Evolutionary conservation across 2,797 vertebrate species (phyloP), one percentile per base, ranked within the genome.

Genomic region (Columba guinea): DNA sequence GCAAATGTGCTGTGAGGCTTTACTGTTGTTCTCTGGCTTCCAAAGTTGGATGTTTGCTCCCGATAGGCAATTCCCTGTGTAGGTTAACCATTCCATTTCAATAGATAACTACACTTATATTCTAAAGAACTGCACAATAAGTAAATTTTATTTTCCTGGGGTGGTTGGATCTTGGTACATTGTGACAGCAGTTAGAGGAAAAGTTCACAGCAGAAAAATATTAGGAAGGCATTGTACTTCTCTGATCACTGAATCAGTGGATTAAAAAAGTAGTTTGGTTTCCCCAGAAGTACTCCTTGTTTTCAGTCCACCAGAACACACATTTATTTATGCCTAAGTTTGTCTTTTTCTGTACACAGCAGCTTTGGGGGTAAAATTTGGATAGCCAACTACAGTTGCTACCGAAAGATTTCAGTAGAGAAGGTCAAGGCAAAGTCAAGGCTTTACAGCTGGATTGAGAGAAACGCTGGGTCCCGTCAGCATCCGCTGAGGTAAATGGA

Each of bases 201-300:
- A 88, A 90, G 63, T 85, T 32, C 14, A 34, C 79, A 85, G 87
- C 41, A 53, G 75, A 80, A 80, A 77, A 88, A 44, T 67, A 69
- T 21, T 53, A 51, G 63, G 69, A 83, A 30, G 84, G 58, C 4
- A 2, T 95, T 90, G 39, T 10, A 27, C 30, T 90, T 95, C 55
- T 93, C 64, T 70, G 65, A 91, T 94, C 26, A 14, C 64, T 68
- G 65, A 62, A 56, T 90, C 39, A 51, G 30, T 71, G 90, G 30
- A 75, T 81, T 46, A 9, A 81, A 91, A 96, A 97, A 90, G 60
- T 68, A 73, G 48, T 53, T 94, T 90, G 95, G 74, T 87, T 94
- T 80, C 88, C 58, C 55, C 76, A 32, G 24, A 84, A 78, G 51
- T 56, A 6, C 13, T 96, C 23, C 87, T 94, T 17, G 7, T 20